A percentile compares a stretch with the other conserved stretches of the same genome.
Conservation (phyloP, 2,888 invertebrate species). For the Tridacna gigas region DNA sequence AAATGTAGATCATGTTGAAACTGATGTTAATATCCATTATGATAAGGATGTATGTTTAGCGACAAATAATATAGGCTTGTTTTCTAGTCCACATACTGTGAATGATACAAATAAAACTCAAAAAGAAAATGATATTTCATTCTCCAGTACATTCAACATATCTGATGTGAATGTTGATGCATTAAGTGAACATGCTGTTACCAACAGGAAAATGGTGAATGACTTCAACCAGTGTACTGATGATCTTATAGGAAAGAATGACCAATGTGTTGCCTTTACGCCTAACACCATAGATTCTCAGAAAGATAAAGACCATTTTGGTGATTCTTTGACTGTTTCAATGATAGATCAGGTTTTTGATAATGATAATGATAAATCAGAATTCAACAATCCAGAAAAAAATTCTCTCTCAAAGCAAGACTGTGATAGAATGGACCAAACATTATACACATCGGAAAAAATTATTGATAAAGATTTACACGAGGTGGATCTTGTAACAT, state of each 20-base stretch:
- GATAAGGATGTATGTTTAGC: not conserved
- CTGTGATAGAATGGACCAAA: conserved; percentile 38
- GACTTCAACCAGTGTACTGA: not conserved
- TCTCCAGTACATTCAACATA: conserved; percentile 60
- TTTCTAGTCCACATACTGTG: conserved; percentile 18
- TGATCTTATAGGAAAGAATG: not conserved
- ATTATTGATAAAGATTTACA: not conserved
- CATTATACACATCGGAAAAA: not conserved
- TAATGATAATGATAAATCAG: not conserved
- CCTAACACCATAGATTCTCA: not conserved
- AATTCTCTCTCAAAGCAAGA: conserved; percentile 22
- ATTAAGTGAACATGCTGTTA: not conserved
- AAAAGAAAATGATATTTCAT: conserved; percentile 71
- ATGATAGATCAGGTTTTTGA: conserved; percentile 73
- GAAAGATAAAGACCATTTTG: conserved; percentile 50
- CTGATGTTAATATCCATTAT: not conserved
- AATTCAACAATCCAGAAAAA: not conserved
- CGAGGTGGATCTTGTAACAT: not conserved
- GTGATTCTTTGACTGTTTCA: conserved; percentile 77
- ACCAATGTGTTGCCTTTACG: not conserved
- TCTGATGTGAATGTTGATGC: conserved; percentile 11
- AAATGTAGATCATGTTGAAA: not conserved
- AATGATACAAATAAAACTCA: not conserved
- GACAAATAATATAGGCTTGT: conserved; percentile 1
- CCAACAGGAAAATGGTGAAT: not conserved